Percentiles rank a stretch among this genome's conserved stretches.
Evolutionary conservation across 2,797 vertebrate species (phyloP).

Genomic region (Crypturellus tataupa): DNA sequence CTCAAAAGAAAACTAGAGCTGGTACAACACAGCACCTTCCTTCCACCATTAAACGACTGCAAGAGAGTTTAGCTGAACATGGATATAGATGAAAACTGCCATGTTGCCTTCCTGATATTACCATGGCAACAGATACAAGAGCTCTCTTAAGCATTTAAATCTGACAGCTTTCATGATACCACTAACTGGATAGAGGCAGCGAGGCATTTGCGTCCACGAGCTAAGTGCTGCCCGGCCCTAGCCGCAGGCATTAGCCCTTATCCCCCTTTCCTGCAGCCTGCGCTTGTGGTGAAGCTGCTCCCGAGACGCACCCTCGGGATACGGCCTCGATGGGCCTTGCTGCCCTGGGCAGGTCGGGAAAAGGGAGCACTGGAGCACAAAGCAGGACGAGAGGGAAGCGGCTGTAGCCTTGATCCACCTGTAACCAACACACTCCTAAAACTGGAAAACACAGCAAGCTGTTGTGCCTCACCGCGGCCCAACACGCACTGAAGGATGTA

Average conservation of each 20-base stretch:
- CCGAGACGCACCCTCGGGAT: neutral
- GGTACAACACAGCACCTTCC: neutral
- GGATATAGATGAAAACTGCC: conserved; percentile 54
- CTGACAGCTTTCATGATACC: conserved; percentile 62
- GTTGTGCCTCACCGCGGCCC: neutral
- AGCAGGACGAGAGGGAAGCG: neutral
- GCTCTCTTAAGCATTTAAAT: conserved; percentile 72
- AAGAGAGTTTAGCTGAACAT: conserved; percentile 62
- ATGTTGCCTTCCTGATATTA: conserved; percentile 41
- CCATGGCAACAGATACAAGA: conserved; percentile 75
- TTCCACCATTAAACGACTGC: conserved; percentile 1
- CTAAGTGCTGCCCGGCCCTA: conserved; percentile 33
- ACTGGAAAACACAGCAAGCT: neutral
- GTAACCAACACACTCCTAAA: neutral
- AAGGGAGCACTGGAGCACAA: neutral
- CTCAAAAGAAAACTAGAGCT: neutral
- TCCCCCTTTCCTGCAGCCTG: neutral
- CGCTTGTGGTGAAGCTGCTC: neutral
- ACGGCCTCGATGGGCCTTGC: neutral
- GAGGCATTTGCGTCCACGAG: conserved; percentile 39
- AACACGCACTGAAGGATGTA: neutral
- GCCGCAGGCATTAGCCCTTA: neutral
- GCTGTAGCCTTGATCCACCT: accelerated
- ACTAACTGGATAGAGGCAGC: conserved; percentile 48
- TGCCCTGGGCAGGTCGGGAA: neutral